These are phyloP conservation scores for Frieseomelitta varia DNA, from an alignment of 1,140 invertebrate species.

Conservation along the genomic window DNA sequence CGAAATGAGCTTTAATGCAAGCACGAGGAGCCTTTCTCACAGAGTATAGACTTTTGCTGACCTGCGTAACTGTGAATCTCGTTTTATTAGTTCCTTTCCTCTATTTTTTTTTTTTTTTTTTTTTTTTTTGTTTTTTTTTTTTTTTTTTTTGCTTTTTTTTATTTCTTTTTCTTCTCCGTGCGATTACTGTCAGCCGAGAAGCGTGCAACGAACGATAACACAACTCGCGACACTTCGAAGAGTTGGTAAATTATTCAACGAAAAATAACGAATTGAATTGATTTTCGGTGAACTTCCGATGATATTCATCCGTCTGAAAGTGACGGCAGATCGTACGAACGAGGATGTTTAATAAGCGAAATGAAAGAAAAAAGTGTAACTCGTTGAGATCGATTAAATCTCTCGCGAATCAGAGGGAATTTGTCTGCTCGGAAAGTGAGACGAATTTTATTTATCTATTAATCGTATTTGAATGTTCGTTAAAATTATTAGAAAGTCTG, in stretches of 20 bases:
- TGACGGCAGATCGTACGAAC: not conserved
- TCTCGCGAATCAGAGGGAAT: not conserved
- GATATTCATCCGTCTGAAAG: constrained; percentile 5
- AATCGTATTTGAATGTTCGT: too few relatives aligned
- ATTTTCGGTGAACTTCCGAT: not conserved
- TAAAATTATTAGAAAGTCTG: too few relatives aligned
- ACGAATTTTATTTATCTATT: too few relatives aligned
- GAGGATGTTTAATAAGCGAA: not conserved
- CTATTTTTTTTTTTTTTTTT: not conserved
- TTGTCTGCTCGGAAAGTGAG: not conserved
- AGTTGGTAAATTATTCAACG: not conserved
- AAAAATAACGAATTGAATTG: too few relatives aligned
- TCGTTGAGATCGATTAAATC: not conserved
- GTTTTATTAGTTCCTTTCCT: constrained; percentile 40
- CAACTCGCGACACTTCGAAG: not conserved
- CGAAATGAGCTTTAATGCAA: constrained; percentile 54
- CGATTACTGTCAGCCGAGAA: not conserved
- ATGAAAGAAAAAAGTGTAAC: not conserved
- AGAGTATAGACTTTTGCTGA: constrained; percentile 70
- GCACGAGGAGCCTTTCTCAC: constrained; percentile 51
- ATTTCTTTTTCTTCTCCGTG: not conserved
- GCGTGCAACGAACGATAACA: not conserved
- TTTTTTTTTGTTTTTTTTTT: too few relatives aligned
- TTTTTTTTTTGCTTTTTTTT: not conserved
- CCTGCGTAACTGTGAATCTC: constrained; percentile 71